phyloP scores from a whole-genome alignment of 2,888 invertebrate genomes.

The Perizoma flavofasciatum region DNA sequence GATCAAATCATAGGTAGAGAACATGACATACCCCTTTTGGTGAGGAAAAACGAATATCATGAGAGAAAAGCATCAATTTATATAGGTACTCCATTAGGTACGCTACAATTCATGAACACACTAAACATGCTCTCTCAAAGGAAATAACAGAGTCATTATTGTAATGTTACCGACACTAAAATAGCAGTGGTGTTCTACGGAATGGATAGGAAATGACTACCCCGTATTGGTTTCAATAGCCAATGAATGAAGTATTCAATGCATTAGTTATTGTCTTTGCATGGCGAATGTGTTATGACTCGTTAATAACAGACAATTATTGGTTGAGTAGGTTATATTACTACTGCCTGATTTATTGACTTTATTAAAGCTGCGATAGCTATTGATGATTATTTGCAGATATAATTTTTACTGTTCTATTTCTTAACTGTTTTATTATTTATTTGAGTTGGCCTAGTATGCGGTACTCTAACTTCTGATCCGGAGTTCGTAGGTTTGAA shows the following conservation, averaged over 20 bases:
- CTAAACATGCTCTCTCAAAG: constrained; percentile 26
- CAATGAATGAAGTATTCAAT: constrained; percentile 26
- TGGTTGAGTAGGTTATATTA: background rate
- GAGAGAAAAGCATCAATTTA: too few species aligned
- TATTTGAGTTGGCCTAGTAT: too few species aligned
- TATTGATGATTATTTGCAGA: too few species aligned
- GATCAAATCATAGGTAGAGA: too few species aligned
- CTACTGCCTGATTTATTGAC: background rate
- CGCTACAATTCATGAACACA: constrained; percentile 7
- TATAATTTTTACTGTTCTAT: too few species aligned
- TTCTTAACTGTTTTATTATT: too few species aligned
- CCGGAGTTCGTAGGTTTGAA: too few species aligned
- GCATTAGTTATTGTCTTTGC: constrained; percentile 34
- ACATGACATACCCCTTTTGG: too few species aligned
- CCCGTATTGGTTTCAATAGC: constrained; percentile 30
- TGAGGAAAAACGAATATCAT: too few species aligned
- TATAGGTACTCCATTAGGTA: too few species aligned
- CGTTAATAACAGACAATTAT: background rate
- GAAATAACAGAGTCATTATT: constrained; percentile 37
- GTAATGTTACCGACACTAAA: constrained; percentile 41
- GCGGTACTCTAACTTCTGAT: too few species aligned
- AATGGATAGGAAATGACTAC: constrained; percentile 37
- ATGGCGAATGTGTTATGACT: constrained; percentile 9
- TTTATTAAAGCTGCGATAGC: background rate
- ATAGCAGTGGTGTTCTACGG: constrained; percentile 36